A percentile compares a stretch with the other conserved stretches of the same genome.
These are phyloP conservation scores for Patella vulgata DNA, from an alignment of 1,140 invertebrate genomes.

Conservation along the genomic window DNA sequence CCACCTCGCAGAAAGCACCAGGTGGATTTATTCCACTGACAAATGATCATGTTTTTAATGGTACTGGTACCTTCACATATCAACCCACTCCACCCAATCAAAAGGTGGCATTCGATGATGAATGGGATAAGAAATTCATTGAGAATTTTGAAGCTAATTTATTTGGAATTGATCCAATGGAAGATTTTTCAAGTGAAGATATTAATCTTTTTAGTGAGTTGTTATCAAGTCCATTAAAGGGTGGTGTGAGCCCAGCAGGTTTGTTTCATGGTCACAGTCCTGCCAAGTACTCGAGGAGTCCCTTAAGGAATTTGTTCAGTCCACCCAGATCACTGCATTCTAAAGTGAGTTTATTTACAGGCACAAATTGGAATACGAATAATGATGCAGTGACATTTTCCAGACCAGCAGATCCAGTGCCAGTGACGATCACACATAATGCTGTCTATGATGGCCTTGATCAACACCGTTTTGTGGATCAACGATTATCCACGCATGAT, in stretches of 20 bases:
- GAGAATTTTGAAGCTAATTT: constrained; percentile 46
- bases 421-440: no score
- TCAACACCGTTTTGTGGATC: neutral
- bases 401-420: no score
- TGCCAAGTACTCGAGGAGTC: constrained; percentile 16
- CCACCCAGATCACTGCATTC: constrained; percentile 3
- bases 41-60: neutral
- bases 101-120: constrained; percentile 28
- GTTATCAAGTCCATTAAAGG: constrained; percentile 30
- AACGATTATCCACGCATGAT: constrained; percentile 10
- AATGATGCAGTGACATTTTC: no score
- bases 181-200: constrained; percentile 18
- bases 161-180: constrained; percentile 32
- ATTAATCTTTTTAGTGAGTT: constrained; percentile 29
- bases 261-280: constrained; percentile 31
- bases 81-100: neutral
- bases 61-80: no score
- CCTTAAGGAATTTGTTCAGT: constrained; percentile 9
- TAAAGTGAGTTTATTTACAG: neutral
- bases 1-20: constrained; percentile 2
- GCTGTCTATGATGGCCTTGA: no score
- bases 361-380: neutral
- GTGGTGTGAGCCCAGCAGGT: constrained; percentile 14
- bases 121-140: constrained; percentile 46
- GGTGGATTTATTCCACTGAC: constrained; percentile 1